A percentile compares a stretch with the other conserved stretches of the same genome.
Conservation (phyloP, 2,797 vertebrate species). For the Saxicola maurus region DNA sequence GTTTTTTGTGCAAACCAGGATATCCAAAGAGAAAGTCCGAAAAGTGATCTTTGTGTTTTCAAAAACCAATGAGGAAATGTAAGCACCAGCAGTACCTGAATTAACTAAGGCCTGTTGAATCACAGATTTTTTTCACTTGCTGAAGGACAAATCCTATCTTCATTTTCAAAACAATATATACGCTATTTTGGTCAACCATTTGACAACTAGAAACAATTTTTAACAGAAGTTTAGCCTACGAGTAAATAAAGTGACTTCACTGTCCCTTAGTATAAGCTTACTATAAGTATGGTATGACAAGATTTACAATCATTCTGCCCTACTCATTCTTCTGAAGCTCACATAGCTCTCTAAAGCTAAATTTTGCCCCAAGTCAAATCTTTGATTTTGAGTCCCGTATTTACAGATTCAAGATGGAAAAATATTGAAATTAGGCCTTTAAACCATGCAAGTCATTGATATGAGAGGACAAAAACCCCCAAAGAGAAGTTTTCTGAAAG, state of each 20-base stretch:
- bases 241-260: neutral
- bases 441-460: neutral
- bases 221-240: neutral
- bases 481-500: neutral
- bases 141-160: neutral
- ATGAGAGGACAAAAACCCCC: neutral
- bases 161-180: neutral
- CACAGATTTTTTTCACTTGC: neutral
- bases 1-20: constrained; percentile 19
- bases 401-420: neutral
- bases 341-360: neutral
- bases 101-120: neutral
- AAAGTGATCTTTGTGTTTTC: neutral
- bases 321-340: neutral
- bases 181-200: neutral
- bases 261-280: neutral
- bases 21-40: neutral
- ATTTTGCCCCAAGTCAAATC: neutral
- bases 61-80: neutral
- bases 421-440: neutral
- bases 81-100: constrained; percentile 1
- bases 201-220: neutral
- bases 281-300: neutral
- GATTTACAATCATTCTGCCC: neutral
- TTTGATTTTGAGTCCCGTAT: neutral